A percentile compares a stretch with the other conserved stretches of the same genome.
Conservation (phyloP, 2,797 vertebrate species). For the Poeciliopsis presidionis region DNA sequence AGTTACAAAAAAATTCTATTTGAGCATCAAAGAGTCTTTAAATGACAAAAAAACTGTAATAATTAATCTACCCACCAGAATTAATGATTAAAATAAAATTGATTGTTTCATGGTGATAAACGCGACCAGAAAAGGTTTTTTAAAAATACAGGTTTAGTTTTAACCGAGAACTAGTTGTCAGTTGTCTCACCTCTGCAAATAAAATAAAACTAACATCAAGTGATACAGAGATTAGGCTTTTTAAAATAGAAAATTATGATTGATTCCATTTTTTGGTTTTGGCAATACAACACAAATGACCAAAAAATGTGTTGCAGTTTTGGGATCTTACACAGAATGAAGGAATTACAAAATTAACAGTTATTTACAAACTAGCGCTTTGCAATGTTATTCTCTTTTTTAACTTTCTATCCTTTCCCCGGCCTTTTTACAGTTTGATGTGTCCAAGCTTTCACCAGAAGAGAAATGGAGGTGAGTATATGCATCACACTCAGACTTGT, state of each 20-base stretch:
- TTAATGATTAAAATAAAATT: too few species aligned
- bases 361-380: neutral
- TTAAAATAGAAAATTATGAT: neutral
- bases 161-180: neutral
- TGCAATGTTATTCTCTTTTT: neutral
- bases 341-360: neutral
- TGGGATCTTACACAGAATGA: neutral
- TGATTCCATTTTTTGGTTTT: neutral
- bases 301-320: neutral
- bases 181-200: neutral
- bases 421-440: constrained; percentile 81
- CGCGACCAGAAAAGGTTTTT: too few species aligned
- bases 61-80: neutral
- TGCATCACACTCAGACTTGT: neutral
- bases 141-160: neutral
- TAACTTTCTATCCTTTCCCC: neutral
- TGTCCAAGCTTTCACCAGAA: constrained; percentile 92
- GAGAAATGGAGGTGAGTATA: constrained; percentile 95
- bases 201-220: neutral
- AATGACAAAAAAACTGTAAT: neutral
- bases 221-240: neutral
- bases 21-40: too few species aligned
- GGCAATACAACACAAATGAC: neutral
- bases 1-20: neutral
- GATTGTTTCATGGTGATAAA: too few species aligned